Base-by-base conservation (phyloP, 2,113 vertebrate genomes). In the Salvelinus alpinus region DNA sequence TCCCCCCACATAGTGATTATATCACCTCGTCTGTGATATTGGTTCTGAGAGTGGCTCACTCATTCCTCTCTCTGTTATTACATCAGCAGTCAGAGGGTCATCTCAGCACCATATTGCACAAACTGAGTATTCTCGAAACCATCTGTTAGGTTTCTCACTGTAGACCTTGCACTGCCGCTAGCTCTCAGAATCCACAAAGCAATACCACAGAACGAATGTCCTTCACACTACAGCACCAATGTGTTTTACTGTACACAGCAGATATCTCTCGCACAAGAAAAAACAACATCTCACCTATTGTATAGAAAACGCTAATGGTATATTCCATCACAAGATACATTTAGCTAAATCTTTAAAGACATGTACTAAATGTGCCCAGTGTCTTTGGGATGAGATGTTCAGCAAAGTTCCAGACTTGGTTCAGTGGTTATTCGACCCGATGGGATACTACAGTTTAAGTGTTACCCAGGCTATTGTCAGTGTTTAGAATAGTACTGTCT, bases 11-110 rank as follows among this genome's bases (percentile, higher is more conserved):
- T 38, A 80, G 80, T 70, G 88, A 87, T 80, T 78, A 75, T 82
- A 87, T 89, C 81, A 14, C 68, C 47, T 5, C 6, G 78, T 81
- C 80, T 64, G 62, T 16, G 80, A 86, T 82, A 91, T 91, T 90
- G 90, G 84, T 84, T 88, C 84, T 88, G 16, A 44, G 68, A 31
- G 29, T 59, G 25, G 76, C 60, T 0, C 76, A 79, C 70, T 77
- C 25, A 68, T 34, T 68, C 29, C 25, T 29, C 82, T 83, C 78
- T 82, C 88, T 83, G 86, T 91, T 90, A 90, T 91, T 92, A 88
- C 91, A 87, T 88, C 85, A 83, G 85, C 78, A 88, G 87, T 84
- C 80, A 62, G 70, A 72, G 79, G 89, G 88, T 90, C 86, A 85
- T 48, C 77, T 76, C 83, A 54, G 84, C 86, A 14, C 12, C 13